Conservation (phyloP, 2,797 vertebrate species). For the Megaceryle alcyon region DNA sequence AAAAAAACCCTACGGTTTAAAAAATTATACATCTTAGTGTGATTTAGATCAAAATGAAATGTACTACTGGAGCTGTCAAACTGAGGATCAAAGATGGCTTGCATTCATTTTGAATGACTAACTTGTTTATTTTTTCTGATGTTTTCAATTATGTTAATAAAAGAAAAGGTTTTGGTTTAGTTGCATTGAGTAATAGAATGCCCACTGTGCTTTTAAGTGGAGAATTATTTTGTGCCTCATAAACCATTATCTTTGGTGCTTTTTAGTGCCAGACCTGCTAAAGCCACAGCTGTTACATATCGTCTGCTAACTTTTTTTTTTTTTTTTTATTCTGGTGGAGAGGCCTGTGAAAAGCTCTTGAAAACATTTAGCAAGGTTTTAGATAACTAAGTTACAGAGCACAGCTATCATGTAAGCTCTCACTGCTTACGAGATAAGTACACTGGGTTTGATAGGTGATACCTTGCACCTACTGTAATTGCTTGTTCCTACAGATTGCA, state of each 20-base stretch:
- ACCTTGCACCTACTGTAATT: not conserved
- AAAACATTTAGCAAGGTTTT: not conserved
- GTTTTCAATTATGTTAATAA: not conserved
- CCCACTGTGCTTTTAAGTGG: not conserved
- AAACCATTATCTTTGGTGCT: not conserved
- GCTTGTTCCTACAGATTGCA: conserved; percentile 22
- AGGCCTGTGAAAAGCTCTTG: not conserved
- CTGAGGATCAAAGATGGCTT: not conserved
- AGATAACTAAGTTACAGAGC: not conserved
- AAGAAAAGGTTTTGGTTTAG: not conserved
- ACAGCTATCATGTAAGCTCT: not conserved
- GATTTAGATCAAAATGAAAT: not conserved
- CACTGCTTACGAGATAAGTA: not conserved
- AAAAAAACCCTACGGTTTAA: not conserved
- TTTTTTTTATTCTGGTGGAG: not conserved
- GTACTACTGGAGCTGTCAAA: not conserved
- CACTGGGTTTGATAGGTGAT: not conserved
- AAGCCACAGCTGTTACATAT: not conserved
- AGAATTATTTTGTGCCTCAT: not conserved
- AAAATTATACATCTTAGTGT: not conserved
- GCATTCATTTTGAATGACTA: not conserved
- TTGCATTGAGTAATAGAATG: not conserved
- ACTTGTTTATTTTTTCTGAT: not conserved
- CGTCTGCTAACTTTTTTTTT: not conserved
- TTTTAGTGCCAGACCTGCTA: not conserved